Evolutionary conservation across 1,140 invertebrate species (phyloP).

Genomic region (Drosophila rufa): DNA sequence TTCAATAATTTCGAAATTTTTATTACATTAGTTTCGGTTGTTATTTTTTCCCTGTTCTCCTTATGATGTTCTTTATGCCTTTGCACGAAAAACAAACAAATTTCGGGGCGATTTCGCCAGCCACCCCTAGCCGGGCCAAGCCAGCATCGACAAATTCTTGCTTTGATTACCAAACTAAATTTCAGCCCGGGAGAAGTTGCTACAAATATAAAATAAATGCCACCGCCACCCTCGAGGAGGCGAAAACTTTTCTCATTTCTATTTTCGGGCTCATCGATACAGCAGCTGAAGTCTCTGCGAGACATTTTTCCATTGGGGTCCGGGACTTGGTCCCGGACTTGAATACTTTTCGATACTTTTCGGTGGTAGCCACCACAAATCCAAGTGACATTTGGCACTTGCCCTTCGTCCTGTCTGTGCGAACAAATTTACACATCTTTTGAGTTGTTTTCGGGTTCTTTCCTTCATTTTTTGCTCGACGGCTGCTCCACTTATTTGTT

Average conservation of each 20-base stretch:
- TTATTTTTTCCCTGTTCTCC: conserved; percentile 26
- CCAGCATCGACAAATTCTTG: conserved; percentile 46
- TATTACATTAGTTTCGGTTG: conserved; percentile 78
- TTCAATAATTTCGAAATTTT: conserved; percentile 83
- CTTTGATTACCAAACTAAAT: conserved; percentile 82
- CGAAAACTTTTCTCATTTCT: conserved; percentile 83
- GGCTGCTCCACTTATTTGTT: conserved; percentile 38
- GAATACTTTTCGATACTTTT: conserved; percentile 37
- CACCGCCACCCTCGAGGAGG: conserved; percentile 17
- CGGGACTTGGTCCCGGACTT: background rate
- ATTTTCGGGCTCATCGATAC: conserved; percentile 72
- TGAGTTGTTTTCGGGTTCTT: conserved; percentile 59
- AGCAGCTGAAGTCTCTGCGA: conserved; percentile 38
- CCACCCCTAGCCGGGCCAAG: conserved; percentile 6
- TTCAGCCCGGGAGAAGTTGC: conserved; percentile 42
- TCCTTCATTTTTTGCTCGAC: conserved; percentile 16
- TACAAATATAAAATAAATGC: conserved; percentile 74
- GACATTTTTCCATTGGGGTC: conserved; percentile 20
- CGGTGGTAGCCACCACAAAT: conserved; percentile 45
- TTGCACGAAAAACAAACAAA: conserved; percentile 81
- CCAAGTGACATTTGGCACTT: conserved; percentile 79
- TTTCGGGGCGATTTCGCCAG: conserved; percentile 50
- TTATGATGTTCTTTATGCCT: conserved; percentile 75
- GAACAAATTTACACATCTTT: conserved; percentile 78
- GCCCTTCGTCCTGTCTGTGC: conserved; percentile 50